Evolutionary conservation across 1,140 invertebrate genomes (phyloP).

Genomic region (Polypedilum vanderplanki): DNA sequence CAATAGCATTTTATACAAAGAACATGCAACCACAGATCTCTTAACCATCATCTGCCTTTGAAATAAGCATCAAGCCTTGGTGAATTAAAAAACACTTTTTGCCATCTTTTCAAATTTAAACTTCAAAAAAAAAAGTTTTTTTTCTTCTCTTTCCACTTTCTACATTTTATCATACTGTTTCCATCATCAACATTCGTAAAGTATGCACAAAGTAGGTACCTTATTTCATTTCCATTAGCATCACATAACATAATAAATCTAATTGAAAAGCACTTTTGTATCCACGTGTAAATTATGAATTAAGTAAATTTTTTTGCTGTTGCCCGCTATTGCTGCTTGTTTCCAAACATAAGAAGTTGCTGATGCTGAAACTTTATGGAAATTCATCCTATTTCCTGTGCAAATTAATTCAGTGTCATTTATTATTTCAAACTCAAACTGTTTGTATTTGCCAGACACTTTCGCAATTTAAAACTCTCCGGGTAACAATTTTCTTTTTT

Average conservation of each 20-base stretch:
- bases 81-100: no score
- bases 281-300: conserved; percentile 9
- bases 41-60: no score
- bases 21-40: no score
- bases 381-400: conserved; percentile 9
- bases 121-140: no score
- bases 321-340: neutral
- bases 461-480: conserved; percentile 12
- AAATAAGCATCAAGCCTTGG: no score
- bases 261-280: conserved; percentile 12
- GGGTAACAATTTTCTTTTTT: neutral
- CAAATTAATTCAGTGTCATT: conserved; percentile 19
- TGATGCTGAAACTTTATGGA: conserved; percentile 17
- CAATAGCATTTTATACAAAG: no score
- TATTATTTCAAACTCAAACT: conserved; percentile 1
- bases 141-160: no score
- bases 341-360: neutral
- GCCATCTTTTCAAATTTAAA: no score
- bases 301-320: neutral
- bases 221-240: conserved; percentile 13
- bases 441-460: conserved; percentile 11
- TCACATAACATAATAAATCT: conserved; percentile 3
- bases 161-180: no score
- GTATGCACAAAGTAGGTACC: neutral
- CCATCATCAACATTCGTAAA: no score